Evolutionary conservation across 1,140 invertebrate species (phyloP).

Genomic region (Drosophila sulfurigaster): DNA sequence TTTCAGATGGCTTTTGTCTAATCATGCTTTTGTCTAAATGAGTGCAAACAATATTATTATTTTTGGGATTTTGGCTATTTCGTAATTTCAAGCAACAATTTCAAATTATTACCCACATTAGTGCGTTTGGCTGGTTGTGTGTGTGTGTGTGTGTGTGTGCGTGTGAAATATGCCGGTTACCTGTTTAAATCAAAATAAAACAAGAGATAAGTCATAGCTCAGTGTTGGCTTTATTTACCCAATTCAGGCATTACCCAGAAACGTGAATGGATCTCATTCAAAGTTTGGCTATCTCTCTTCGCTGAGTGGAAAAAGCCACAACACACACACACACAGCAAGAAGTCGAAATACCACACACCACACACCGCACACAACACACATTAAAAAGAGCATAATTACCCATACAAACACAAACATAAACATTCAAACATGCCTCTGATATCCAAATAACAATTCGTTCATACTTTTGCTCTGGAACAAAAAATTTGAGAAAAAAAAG

Average conservation of each 20-base stretch:
- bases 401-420: constrained; percentile 46
- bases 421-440: constrained; percentile 22
- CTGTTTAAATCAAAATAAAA: constrained; percentile 44
- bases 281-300: constrained; percentile 55
- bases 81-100: constrained; percentile 61
- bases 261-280: constrained; percentile 74
- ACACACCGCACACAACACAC: constrained; percentile 15
- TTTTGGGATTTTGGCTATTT: constrained; percentile 44
- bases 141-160: neutral
- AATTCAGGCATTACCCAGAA: constrained; percentile 29
- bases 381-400: constrained; percentile 44
- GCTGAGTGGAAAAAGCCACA: constrained; percentile 77
- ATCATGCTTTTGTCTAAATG: constrained; percentile 30
- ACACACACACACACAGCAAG: constrained; percentile 24
- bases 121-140: neutral
- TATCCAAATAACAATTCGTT: constrained; percentile 18
- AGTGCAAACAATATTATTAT: constrained; percentile 2
- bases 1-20: constrained; percentile 44
- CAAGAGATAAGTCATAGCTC: constrained; percentile 8
- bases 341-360: constrained; percentile 8
- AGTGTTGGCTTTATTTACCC: constrained; percentile 20
- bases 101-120: constrained; percentile 16
- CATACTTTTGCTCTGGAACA: constrained; percentile 1
- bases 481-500: constrained; percentile 25
- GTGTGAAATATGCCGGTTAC: constrained; percentile 28